Evolutionary conservation across 2,888 invertebrate species (phyloP), one percentile per base, ranked within the genome.

Genomic region (Opisthograptis luteolata): DNA sequence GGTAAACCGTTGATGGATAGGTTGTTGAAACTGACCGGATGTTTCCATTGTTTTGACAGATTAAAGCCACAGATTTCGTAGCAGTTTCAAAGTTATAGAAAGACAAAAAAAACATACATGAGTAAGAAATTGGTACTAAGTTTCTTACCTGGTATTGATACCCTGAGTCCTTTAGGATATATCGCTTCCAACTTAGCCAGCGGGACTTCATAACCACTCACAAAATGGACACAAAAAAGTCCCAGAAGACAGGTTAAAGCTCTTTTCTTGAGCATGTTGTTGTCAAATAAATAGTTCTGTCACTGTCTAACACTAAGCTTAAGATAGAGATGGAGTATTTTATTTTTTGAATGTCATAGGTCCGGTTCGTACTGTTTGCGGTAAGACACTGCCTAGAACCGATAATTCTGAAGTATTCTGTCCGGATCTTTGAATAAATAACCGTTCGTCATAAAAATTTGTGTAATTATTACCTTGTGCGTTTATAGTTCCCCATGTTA

Each of bases 131-230:
- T n/a, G n/a, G n/a, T n/a, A n/a, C n/a, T n/a, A n/a, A n/a, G n/a
- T n/a, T n/a, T 24, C 49, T 54, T 73, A 93, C 94, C 92, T 69
- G 93, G 93, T 58, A 94, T 81, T 0, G 93, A 93, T 3, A 93
- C 92, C 24, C 91, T 81, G 0, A 94, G 67, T 57, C 94, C 94
- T 73, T 74, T 89, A 0, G 94, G 94, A 57, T 83, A 80, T 8
- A 93, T 84, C 0, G 92, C 92, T 70, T 93, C 92, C 8, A 94
- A 77, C 31, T 76, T 88, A 0, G 93, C 92, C 0, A 76, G 74
- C 0, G 93, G 92, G 7, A 92, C 87, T 43, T 80, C 76, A 52
- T 81, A 83, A 37, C 73, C 63, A 24, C 28, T 41, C 13, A 64
- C 70, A 8, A 34, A 31, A 58, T 40, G 34, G 49, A 48, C 34